Evolutionary conservation across 2,888 invertebrate genomes (phyloP).

Genomic region (Apamea sordens): DNA sequence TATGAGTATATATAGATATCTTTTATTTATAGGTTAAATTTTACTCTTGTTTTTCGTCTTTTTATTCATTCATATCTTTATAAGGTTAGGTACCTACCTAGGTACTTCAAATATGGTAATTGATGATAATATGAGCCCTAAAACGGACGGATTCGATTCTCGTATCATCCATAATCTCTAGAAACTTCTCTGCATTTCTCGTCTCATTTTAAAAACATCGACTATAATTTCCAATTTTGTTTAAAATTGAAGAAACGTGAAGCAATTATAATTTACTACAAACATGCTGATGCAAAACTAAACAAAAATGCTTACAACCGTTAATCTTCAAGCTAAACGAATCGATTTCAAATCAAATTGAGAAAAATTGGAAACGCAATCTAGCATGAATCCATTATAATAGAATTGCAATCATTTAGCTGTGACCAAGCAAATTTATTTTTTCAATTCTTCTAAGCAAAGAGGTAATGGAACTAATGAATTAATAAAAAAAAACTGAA

Average conservation of each 20-base stretch:
- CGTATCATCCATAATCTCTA: neutral
- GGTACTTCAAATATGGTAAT: neutral
- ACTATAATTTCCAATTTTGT: neutral
- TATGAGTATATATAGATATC: too few species aligned
- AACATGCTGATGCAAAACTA: slow-evolving; percentile 54
- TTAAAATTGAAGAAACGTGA: slow-evolving; percentile 18
- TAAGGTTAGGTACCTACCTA: neutral
- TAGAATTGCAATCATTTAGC: slow-evolving; percentile 53
- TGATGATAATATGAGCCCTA: neutral
- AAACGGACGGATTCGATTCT: neutral
- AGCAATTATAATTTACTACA: slow-evolving; percentile 56
- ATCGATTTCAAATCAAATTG: slow-evolving; percentile 64
- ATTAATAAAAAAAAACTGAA: slow-evolving; percentile 19
- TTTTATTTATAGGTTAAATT: too few species aligned
- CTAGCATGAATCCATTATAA: slow-evolving; percentile 58
- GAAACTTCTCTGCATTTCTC: neutral
- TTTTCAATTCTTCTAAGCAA: slow-evolving; percentile 26
- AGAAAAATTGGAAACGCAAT: slow-evolving; percentile 63
- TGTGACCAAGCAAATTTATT: slow-evolving; percentile 41
- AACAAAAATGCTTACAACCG: slow-evolving; percentile 53
- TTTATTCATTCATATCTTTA: neutral
- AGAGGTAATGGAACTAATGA: slow-evolving; percentile 25
- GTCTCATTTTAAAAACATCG: neutral
- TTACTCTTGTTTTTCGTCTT: neutral
- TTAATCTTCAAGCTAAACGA: slow-evolving; percentile 61